Percentiles rank a stretch among this genome's conserved stretches.
Conservation (phyloP, 2,797 vertebrate genomes). For the Podarcis siculus region DNA sequence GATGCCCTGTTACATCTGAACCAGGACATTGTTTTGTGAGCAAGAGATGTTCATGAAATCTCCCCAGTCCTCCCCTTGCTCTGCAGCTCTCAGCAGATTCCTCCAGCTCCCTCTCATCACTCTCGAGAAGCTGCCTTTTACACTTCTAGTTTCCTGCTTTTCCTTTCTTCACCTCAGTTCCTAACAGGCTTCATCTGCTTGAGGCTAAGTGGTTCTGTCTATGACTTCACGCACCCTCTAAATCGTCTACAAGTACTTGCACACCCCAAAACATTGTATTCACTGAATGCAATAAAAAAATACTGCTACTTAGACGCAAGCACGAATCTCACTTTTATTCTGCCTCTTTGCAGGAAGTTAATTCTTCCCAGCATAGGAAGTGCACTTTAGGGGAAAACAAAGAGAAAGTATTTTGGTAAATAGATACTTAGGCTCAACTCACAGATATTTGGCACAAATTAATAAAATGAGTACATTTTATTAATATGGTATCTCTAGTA, state of each 20-base stretch:
- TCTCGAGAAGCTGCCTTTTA: not conserved
- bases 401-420: not conserved
- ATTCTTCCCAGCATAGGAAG: not conserved
- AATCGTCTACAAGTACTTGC: not conserved
- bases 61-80: not conserved
- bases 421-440: not conserved
- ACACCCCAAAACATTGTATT: not conserved
- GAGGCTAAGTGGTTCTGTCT: slow-evolving; percentile 6
- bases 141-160: not conserved
- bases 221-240: not conserved
- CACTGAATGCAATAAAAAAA: not conserved
- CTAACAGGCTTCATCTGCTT: not conserved
- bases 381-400: not conserved
- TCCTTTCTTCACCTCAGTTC: not conserved
- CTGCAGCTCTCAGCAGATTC: not conserved
- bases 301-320: not conserved
- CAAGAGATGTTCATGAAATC: too few relatives aligned
- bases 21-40: not conserved
- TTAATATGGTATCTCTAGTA: not conserved
- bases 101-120: not conserved
- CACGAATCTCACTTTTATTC: not conserved
- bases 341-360: not conserved
- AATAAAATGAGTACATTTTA: too few relatives aligned
- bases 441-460: too few relatives aligned
- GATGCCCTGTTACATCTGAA: not conserved